Base-by-base conservation (phyloP, 2,113 vertebrate species). In the Salvelinus sp. region DNA sequence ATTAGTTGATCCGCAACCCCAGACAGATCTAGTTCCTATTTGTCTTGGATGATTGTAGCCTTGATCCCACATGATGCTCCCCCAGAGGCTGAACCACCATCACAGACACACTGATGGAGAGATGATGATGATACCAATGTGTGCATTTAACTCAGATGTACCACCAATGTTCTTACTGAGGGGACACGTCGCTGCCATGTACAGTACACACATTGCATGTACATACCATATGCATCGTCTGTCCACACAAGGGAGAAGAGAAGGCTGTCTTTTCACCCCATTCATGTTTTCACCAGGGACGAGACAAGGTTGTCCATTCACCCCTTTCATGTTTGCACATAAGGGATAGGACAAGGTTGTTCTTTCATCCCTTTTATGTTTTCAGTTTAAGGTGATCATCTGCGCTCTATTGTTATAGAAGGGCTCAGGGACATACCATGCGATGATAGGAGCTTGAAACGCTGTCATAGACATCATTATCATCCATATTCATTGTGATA, bases 361-460 rank as follows among this genome's bases (percentile, higher is more conserved):
- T 30, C 65, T 69, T 6, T 50, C 48, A 16, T 50, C 48, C 48
- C 48, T 50, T 14, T 16, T 14, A 50, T 54, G 50, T 54, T 62
- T 83, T 85, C 87, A 76, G 72, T 72, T 48, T 44, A 44, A 85
- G 60, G 81, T 73, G 78, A 79, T 77, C 78, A 73, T 75, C 79
- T 44, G 44, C 72, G 16, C 77, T 77, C 44, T 66, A 50, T 79
- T 73, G 74, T 76, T 80, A 74, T 70, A 67, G 70, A 82, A 60
- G 69, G 78, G 76, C 71, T 86, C 84, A 85, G 84, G 85, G 87
- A 83, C 60, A 44, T 76, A 74, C 83, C 88, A 88, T 89, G 89
- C 83, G 69, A 65, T 77, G 6, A 68, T 28, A 80, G 75, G 79
- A 83, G 76, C 79, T 80, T 81, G 63, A 81, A 84, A 80, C 78